Percentiles rank a stretch among this genome's conserved stretches.
Conservation (phyloP, 2,797 vertebrate species). For the Brotula barbata region DNA sequence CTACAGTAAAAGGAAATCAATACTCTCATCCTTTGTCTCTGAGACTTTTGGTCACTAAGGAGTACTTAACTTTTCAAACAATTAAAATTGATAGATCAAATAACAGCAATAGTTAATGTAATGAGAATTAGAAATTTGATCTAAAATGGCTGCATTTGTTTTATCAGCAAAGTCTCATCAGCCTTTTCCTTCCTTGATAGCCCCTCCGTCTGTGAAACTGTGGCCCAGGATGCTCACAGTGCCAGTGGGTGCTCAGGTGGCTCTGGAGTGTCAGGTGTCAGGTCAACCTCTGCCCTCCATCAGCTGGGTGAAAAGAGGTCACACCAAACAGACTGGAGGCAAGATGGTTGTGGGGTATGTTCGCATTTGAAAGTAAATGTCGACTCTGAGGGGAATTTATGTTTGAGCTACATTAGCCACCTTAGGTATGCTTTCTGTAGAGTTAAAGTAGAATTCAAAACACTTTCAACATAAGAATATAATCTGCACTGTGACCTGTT, state of each 20-base stretch:
- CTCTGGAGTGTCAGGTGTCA: constrained; percentile 75
- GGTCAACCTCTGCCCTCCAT: constrained; percentile 76
- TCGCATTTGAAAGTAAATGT: not conserved
- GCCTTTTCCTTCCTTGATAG: constrained; percentile 46
- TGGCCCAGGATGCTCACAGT: constrained; percentile 72
- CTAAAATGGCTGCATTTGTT: not conserved
- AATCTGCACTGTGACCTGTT: not conserved
- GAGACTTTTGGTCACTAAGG: no score
- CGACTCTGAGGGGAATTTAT: no score
- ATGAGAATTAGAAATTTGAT: no score
- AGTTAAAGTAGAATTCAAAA: no score
- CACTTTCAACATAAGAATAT: no score
- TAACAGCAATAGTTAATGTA: no score
- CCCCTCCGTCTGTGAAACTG: constrained; percentile 73
- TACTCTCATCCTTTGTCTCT: no score
- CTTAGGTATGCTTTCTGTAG: no score
- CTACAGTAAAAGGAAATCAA: no score
- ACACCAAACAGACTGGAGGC: constrained; percentile 77
- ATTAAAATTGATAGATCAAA: not conserved
- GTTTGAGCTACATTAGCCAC: no score
- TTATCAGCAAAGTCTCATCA: not conserved
- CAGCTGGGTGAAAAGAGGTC: constrained; percentile 77
- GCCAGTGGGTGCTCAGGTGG: constrained; percentile 68
- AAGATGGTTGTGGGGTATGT: constrained; percentile 69
- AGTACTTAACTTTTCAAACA: not conserved